These are phyloP conservation scores for Marisa cornuarietis DNA, from an alignment of 1,140 invertebrate genomes.

Conservation along the genomic window DNA sequence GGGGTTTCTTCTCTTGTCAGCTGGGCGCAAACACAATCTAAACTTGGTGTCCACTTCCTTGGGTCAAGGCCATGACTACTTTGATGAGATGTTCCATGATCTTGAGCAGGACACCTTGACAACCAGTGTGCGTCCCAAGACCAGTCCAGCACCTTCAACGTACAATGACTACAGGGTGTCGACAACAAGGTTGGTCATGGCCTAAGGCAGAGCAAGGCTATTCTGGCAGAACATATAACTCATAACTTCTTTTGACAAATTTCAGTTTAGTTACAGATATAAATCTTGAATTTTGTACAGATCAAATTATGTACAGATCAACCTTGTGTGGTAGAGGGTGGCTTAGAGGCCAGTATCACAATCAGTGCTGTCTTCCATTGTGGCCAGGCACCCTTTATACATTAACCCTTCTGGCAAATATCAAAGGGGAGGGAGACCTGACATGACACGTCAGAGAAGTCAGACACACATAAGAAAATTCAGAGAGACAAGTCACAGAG, in stretches of 20 bases:
- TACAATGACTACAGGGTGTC: slow-evolving; percentile 57
- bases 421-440: no score
- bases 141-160: slow-evolving; percentile 40
- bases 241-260: background rate
- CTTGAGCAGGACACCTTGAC: slow-evolving; percentile 71
- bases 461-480: no score
- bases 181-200: slow-evolving; percentile 49
- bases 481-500: no score
- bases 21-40: slow-evolving; percentile 20
- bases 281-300: no score
- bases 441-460: no score
- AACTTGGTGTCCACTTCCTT: slow-evolving; percentile 42
- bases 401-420: no score
- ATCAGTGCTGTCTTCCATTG: no score
- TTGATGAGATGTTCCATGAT: slow-evolving; percentile 81
- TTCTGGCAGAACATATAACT: background rate
- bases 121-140: slow-evolving; percentile 43
- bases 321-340: no score
- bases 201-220: background rate
- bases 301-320: no score
- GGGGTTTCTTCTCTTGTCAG: slow-evolving; percentile 4
- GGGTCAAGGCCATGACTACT: slow-evolving; percentile 73
- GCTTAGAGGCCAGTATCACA: no score
- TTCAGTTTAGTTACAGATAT: background rate
- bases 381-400: no score